Evolutionary conservation across 2,113 vertebrate genomes (phyloP).

Genomic region (Microcebus tavaratra): DNA sequence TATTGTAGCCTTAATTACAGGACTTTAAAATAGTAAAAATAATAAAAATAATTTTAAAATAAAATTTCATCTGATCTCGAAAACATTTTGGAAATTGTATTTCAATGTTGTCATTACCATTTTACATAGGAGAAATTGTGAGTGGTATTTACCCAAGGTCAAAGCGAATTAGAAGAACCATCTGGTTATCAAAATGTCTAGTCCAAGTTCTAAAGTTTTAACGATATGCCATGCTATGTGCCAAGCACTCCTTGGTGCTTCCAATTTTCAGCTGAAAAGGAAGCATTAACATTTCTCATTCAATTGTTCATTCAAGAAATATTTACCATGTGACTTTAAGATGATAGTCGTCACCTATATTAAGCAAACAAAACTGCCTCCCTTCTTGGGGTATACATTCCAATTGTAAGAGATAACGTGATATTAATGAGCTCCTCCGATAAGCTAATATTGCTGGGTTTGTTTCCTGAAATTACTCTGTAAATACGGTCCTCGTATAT

Average conservation of each 20-base stretch:
- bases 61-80: neutral
- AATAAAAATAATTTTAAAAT: neutral
- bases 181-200: neutral
- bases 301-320: neutral
- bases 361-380: neutral
- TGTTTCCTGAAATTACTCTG: neutral
- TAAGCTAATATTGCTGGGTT: neutral
- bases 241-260: neutral
- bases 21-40: neutral
- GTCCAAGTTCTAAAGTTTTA: neutral
- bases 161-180: neutral
- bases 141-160: neutral
- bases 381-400: neutral
- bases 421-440: neutral
- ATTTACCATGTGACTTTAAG: neutral
- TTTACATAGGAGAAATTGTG: neutral
- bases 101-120: neutral
- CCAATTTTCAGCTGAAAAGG: neutral
- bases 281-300: neutral
- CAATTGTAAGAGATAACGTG: neutral
- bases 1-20: neutral
- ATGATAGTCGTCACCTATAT: neutral
- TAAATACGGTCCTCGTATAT: neutral
- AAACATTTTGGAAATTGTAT: neutral
- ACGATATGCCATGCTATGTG: rapidly evolving